Base-by-base conservation (phyloP, 2,888 invertebrate species). In the Gryllus longicercus region DNA sequence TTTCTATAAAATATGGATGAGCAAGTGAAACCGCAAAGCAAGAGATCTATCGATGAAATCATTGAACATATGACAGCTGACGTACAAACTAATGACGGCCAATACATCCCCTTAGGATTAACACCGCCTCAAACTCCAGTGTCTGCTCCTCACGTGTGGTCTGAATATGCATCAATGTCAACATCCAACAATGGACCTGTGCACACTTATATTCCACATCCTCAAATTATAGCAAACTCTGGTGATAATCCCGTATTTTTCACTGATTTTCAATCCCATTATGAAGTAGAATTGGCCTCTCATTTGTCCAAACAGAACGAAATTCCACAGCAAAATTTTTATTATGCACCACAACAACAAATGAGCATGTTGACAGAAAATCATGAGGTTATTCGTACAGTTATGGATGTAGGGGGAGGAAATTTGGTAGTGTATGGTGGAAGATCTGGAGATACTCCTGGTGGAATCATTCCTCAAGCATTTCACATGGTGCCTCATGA, bases 51-150 rank as follows among this genome's bases (percentile, higher is more conserved):
- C 75, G 90, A 91, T 83, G 90, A 91, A 85, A 90, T 91, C 81
- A 90, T 91, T 80, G 90, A 90, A 83, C 89, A 90, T 83, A 90
- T 91, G 88, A 90, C 90, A 63, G 89, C 90, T 21, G 90, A 91
- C 85, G 87, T 89, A 82, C 90, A 90, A 84, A 80, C 79, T 77
- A 89, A 87, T 85, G 89, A 90, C 81, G 90, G 90, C 38, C 90
- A 90, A 84, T 91, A 90, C 84, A 88, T 89, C 75, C 89, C 89
- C 81, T 87, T 91, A 81, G 90, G 89, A 5, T 88, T 89, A 83
- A 86, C 88, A 16, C 86, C 87, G 23, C 88, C 87, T 83, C 84
- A 86, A 84, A 83, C 82, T 14, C 81, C 82, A 23, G 81, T 80
- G 2, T 81, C 85, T 12, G 83, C 84, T 11, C 83, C 86, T 50